Base-by-base conservation (phyloP, 2,888 invertebrate genomes). In the Drosophila testacea region DNA sequence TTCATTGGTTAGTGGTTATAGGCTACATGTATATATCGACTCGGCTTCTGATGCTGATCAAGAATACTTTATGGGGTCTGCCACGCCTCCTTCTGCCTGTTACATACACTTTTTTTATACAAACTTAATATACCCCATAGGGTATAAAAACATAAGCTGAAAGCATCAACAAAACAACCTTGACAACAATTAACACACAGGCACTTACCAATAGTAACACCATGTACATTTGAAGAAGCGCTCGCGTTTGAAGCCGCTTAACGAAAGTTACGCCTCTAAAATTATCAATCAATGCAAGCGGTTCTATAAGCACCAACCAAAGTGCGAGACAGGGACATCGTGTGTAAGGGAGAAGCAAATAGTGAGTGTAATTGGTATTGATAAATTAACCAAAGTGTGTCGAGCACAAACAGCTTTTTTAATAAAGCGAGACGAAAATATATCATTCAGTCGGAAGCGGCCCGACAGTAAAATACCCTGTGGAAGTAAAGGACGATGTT, bases 251-350 rank as follows among this genome's bases (percentile, higher is more conserved):
- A 74, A 77, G 59, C 54, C 70, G 79, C 78, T 59, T 72, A 66
- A 54, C 66, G 65, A 83, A 83, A 85, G 72, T 88, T 86, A 83
- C 83, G 86, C 83, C 83, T 77, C 59, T 80, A 83, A 77, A 80
- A 69, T 79, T 85, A 83, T 83, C 83, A 83, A 83, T 83, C 88
- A 83, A 82, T 83, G 88, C 88, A 88, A 83, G 85, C 83, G 73
- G 39, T 84, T 71, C 65, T 61, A 81, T 81, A 72, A 68, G 69
- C 70, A 48, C 44, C 56, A 11, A n/a, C 3, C 4, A 55, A 34
- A 30, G 30, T 41, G 39, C 11, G 28, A 28, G n/a, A 38, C 7
- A 6, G 55, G n/a, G 32, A n/a, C 16, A 0, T 4, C 44, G 5
- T 36, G 13, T 5, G 28, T 11, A 4, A 46, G 22, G 11, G 48